Evolutionary conservation across 1,140 invertebrate species (phyloP).

Genomic region (Papilio glaucus): DNA sequence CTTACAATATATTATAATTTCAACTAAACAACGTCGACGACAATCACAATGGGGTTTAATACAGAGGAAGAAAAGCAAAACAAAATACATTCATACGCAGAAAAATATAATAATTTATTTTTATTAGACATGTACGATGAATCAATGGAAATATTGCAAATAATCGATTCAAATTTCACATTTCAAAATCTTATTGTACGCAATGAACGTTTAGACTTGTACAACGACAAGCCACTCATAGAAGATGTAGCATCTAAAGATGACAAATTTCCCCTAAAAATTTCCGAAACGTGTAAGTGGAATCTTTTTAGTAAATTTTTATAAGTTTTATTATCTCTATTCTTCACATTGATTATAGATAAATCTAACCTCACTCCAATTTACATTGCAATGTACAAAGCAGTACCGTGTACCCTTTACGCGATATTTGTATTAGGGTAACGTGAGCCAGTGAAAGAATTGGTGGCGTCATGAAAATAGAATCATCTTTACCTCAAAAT

Average conservation of each 20-base stretch:
- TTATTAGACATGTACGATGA: conserved; percentile 17
- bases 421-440: too few relatives aligned
- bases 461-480: too few relatives aligned
- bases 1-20: background rate
- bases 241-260: background rate
- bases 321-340: too few relatives aligned
- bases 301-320: too few relatives aligned
- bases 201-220: conserved; percentile 16
- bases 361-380: too few relatives aligned
- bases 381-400: too few relatives aligned
- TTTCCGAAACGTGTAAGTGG: background rate
- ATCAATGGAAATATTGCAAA: background rate
- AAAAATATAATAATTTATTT: background rate
- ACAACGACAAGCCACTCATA: conserved; percentile 17
- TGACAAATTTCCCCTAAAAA: conserved; percentile 6
- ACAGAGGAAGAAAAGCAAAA: background rate
- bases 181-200: conserved; percentile 14
- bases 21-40: background rate
- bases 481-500: too few relatives aligned
- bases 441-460: too few relatives aligned
- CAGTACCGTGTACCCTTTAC: too few relatives aligned
- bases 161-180: background rate
- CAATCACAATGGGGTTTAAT: background rate
- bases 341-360: too few relatives aligned
- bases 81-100: background rate